phyloP scores from a whole-genome alignment of 2,888 invertebrate species.

The Drosophila histrio region DNA sequence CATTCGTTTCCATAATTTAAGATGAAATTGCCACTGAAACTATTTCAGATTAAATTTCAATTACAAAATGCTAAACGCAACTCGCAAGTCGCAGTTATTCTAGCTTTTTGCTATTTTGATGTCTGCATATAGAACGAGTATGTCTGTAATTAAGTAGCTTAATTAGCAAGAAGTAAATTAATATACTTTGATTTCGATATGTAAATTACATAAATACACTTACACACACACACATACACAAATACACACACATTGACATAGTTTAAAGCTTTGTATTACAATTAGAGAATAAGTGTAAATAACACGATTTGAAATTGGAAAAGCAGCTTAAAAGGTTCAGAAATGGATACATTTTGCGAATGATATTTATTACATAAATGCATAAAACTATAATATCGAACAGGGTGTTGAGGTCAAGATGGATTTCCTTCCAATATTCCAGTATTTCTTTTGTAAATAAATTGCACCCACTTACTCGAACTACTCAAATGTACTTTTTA shows the following conservation, averaged over 20 bases:
- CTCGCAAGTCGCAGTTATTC: slow-evolving; percentile 55
- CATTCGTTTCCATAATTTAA: slow-evolving; percentile 51
- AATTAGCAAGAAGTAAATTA: slow-evolving; percentile 50
- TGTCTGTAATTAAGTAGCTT: slow-evolving; percentile 56
- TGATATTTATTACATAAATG: slow-evolving; percentile 12
- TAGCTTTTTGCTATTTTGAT: slow-evolving; percentile 77
- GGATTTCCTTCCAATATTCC: slow-evolving; percentile 37
- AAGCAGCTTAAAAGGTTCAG: slow-evolving; percentile 27
- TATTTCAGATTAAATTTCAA: slow-evolving; percentile 39
- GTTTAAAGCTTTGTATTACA: slow-evolving; percentile 45
- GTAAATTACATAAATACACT: slow-evolving; percentile 50
- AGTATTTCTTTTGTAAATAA: slow-evolving; percentile 47
- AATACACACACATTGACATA: slow-evolving; percentile 9
- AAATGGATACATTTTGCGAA: slow-evolving; percentile 36
- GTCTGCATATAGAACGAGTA: slow-evolving; percentile 54
- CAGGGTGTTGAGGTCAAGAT: slow-evolving; percentile 28
- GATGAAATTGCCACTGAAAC: slow-evolving; percentile 9
- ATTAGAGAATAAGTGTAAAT: slow-evolving; percentile 56
- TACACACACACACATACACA: slow-evolving; percentile 12
- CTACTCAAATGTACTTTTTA: slow-evolving; percentile 5
- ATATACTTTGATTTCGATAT: slow-evolving; percentile 58
- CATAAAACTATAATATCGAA: slow-evolving; percentile 14
- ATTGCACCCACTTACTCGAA: slow-evolving; percentile 27
- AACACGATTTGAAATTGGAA: slow-evolving; percentile 25
- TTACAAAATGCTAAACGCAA: slow-evolving; percentile 44